Base-by-base conservation (phyloP, 1,140 invertebrate species). In the Monomorium pharaonis region DNA sequence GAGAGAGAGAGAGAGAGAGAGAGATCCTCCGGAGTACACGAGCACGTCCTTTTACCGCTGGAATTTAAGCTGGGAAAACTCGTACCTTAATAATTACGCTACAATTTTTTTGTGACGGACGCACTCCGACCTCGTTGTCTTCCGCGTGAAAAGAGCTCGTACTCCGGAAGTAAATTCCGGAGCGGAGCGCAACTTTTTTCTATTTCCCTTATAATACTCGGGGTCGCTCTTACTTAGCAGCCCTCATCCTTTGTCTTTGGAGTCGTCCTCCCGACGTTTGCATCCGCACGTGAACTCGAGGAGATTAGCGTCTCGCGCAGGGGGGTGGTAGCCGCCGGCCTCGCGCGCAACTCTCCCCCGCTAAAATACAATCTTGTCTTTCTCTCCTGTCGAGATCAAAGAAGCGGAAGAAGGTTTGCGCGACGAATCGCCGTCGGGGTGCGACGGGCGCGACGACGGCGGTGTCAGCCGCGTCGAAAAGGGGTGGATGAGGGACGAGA, bases 81-180 rank as follows among this genome's bases (percentile, higher is more conserved):
- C 65, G 18, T 56, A 30, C 49, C 56, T 56, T 72, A 81, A 81
- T 67, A 54, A 80, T 67, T 78, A 63, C 58, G 27, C n/a, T 21
- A 51, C 24, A 56, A 14, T 42, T 42, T 72, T 54, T 81, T 69
- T 27, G 60, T 3, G 49, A 42, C 24, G 27, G 9, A 67, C 9
- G 21, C 62, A 69, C 6, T 56, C 30, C 24, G 30, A 21, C 63
- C n/a, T 30, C 14, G 30, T 7, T n/a, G 63, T n/a, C 24, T 56
- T 56, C 16, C 14, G 10, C 3, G 54, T 30, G 51, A 44, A 83
- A 9, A 7, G 37, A 21, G 37, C 7, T 12, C 27, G 65, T 47
- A 70, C 27, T 4, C 33, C 21, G 21, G 21, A 7, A 33, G 21
- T 21, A 60, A 83, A 83, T 74, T 83, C 24, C 18, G 4, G 18